Conservation (phyloP, 1,140 invertebrate genomes). For the Belonocnema kinseyi region DNA sequence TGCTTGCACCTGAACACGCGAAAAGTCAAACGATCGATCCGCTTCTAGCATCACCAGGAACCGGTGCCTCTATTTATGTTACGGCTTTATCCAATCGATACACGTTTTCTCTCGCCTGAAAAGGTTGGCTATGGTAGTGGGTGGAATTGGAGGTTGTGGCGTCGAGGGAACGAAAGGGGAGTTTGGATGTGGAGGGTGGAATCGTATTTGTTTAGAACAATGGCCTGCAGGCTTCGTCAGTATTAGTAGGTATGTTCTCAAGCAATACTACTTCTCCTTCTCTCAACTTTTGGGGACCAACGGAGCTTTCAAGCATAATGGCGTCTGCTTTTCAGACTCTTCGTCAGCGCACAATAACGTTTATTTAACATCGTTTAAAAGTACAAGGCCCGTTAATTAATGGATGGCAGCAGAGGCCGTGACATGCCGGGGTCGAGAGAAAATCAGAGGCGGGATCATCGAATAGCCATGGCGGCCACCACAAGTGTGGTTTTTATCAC, state of each 20-base stretch:
- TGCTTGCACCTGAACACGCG: constrained; percentile 32
- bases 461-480: constrained; percentile 41
- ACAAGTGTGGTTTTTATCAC: constrained; percentile 19
- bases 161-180: constrained; percentile 38
- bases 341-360: constrained; percentile 71
- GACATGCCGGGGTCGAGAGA: constrained; percentile 43
- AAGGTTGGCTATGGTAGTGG: constrained; percentile 45
- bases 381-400: constrained; percentile 76
- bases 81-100: constrained; percentile 49
- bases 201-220: constrained; percentile 74
- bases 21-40: constrained; percentile 46
- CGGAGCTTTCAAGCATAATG: constrained; percentile 70
- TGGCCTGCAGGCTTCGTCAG: constrained; percentile 52
- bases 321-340: constrained; percentile 71
- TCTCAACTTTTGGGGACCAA: constrained; percentile 56
- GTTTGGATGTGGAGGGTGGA: constrained; percentile 46
- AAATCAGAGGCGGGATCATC: constrained; percentile 39
- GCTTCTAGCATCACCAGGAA: constrained; percentile 44
- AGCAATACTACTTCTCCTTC: constrained; percentile 49
- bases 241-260: constrained; percentile 64
- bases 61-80: constrained; percentile 37
- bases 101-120: constrained; percentile 44
- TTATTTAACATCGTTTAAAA: constrained; percentile 77
- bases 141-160: constrained; percentile 39
- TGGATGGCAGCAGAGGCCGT: constrained; percentile 56